These are phyloP conservation scores for Regulus satrapa DNA, from an alignment of 2,113 vertebrate genomes.

Conservation along the genomic window DNA sequence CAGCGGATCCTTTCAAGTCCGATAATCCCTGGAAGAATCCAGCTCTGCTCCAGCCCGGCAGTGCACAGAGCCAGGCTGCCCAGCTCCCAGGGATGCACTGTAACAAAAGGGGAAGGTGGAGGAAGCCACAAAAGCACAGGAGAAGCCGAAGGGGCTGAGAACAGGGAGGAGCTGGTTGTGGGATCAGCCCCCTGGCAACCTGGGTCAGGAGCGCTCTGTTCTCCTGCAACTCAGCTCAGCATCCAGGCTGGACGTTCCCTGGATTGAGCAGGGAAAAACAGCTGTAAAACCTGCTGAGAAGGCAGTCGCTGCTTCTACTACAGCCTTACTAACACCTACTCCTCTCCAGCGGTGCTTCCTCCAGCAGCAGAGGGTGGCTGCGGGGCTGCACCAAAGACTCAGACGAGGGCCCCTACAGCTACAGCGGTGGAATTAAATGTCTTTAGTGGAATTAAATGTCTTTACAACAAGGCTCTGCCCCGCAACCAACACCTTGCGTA, in stretches of 20 bases:
- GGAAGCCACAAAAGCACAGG: background rate
- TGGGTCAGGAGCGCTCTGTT: background rate
- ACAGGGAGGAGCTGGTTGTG: background rate
- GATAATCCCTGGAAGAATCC: background rate
- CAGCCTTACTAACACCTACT: background rate
- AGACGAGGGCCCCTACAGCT: rapidly evolving
- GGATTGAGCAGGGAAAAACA: background rate
- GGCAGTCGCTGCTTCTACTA: background rate
- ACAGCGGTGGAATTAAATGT: background rate
- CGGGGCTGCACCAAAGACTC: background rate
- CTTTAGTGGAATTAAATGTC: background rate
- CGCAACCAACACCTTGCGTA: no score
- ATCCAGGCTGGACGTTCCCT: background rate
- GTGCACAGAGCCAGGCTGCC: background rate
- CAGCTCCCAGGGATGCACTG: background rate
- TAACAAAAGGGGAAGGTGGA: background rate
- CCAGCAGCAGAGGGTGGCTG: background rate
- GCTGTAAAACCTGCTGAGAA: background rate
- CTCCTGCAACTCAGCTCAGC: background rate
- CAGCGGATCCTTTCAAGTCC: background rate
- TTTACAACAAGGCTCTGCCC: background rate
- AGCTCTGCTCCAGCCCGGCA: background rate
- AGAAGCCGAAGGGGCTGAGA: background rate
- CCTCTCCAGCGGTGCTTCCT: background rate
- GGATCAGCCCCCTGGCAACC: background rate